phyloP scores from a whole-genome alignment of 1,140 invertebrate species.

The Apis cerana region DNA sequence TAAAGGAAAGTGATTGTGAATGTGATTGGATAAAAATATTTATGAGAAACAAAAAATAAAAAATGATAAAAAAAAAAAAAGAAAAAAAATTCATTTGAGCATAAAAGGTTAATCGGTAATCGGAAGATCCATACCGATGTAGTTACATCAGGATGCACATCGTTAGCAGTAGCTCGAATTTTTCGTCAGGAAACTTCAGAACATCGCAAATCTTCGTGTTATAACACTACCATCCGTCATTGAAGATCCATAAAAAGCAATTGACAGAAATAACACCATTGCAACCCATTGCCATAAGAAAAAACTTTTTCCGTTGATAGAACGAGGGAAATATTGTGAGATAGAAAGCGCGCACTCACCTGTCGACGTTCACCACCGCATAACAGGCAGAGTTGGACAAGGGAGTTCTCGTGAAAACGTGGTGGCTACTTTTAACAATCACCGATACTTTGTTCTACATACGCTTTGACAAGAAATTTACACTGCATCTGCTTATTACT shows the following conservation, averaged over 20 bases:
- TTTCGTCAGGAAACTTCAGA: constrained; percentile 41
- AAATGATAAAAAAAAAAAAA: no score
- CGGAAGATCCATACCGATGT: constrained; percentile 45
- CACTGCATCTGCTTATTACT: constrained; percentile 10
- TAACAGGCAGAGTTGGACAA: constrained; percentile 66
- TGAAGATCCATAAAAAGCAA: constrained; percentile 19
- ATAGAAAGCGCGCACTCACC: constrained; percentile 64
- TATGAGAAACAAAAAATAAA: neutral
- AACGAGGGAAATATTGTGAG: constrained; percentile 30
- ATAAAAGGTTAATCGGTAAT: constrained; percentile 43
- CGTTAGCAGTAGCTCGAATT: constrained; percentile 34
- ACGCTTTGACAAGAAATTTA: constrained; percentile 24
- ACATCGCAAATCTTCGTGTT: constrained; percentile 39
- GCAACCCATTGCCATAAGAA: constrained; percentile 15
- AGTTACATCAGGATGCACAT: constrained; percentile 52
- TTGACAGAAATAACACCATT: constrained; percentile 31
- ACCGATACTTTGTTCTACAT: constrained; percentile 15
- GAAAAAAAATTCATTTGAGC: constrained; percentile 47
- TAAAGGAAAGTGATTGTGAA: neutral
- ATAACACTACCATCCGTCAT: constrained; percentile 45
- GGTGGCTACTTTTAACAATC: constrained; percentile 43
- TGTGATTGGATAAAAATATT: constrained; percentile 39
- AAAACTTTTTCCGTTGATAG: constrained; percentile 16
- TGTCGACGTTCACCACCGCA: constrained; percentile 73
- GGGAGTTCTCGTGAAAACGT: constrained; percentile 50